Evolutionary conservation across 2,797 vertebrate species (phyloP).

Genomic region (Emydoidea blandingii): DNA sequence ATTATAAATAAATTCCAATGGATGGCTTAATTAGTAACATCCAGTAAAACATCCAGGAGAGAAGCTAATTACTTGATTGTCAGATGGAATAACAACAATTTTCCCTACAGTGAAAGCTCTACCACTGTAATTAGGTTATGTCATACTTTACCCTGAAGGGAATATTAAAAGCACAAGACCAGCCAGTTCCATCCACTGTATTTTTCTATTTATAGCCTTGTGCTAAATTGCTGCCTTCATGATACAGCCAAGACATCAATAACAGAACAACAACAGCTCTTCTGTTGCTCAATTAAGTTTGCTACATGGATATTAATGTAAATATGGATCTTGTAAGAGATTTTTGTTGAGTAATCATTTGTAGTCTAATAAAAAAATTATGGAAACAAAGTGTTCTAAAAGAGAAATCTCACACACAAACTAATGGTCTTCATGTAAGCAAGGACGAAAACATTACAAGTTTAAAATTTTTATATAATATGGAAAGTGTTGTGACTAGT

Average conservation of each 20-base stretch:
- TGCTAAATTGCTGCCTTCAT: conserved; percentile 74
- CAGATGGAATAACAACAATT: conserved; percentile 81
- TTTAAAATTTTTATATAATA: background rate
- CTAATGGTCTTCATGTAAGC: background rate
- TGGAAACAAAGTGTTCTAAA: background rate
- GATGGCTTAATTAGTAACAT: conserved; percentile 77
- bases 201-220: conserved; percentile 78
- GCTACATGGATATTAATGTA: conserved; percentile 66
- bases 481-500: accelerated
- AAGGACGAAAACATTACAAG: accelerated
- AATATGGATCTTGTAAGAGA: conserved; percentile 60
- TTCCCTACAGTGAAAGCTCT: conserved; percentile 76
- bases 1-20: conserved; percentile 74
- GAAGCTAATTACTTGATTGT: conserved; percentile 83
- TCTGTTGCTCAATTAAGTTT: conserved; percentile 69
- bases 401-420: background rate
- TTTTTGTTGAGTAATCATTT: conserved; percentile 64
- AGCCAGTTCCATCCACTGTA: conserved; percentile 61
- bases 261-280: conserved; percentile 56
- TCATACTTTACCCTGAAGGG: conserved; percentile 77
- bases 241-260: conserved; percentile 71
- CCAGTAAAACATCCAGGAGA: conserved; percentile 72
- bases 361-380: conserved; percentile 40
- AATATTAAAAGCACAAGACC: conserved; percentile 79
- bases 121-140: conserved; percentile 81